These are phyloP conservation scores for Edolisoma coerulescens DNA, from an alignment of 2,113 vertebrate genomes.

Conservation along the genomic window DNA sequence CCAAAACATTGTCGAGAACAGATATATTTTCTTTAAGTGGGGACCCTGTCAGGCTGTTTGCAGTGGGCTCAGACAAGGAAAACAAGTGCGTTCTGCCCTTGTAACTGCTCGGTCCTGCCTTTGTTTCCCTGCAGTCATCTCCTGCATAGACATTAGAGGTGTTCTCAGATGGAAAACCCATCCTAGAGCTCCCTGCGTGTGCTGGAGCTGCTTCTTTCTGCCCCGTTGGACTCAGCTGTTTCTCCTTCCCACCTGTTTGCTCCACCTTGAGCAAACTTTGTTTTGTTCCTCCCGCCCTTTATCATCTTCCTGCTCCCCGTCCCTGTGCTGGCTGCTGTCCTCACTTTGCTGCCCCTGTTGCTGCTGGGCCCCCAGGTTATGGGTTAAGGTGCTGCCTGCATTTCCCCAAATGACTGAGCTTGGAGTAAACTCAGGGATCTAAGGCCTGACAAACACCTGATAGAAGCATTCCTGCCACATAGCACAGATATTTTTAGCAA, in stretches of 20 bases:
- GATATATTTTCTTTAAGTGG: background rate
- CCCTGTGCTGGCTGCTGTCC: background rate
- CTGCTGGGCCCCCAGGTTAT: background rate
- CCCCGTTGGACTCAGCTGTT: rapidly evolving
- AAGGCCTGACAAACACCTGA: background rate
- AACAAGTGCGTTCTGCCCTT: background rate
- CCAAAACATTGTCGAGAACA: background rate
- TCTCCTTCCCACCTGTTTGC: background rate
- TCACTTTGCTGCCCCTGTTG: background rate
- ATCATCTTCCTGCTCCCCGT: rapidly evolving
- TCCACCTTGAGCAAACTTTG: constrained; percentile 4
- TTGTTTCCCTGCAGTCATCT: background rate
- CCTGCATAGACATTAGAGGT: background rate
- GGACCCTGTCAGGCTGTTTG: background rate
- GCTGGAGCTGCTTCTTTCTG: background rate
- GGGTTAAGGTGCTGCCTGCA: background rate
- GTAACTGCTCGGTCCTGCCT: background rate
- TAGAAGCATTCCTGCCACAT: background rate
- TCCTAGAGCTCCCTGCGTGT: rapidly evolving
- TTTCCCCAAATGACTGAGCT: background rate
- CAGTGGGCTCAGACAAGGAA: background rate
- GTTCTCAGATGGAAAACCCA: background rate
- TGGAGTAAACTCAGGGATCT: background rate
- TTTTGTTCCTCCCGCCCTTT: rapidly evolving
- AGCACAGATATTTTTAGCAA: background rate